These are phyloP conservation scores for Agrochola lychnidis DNA, from an alignment of 2,888 invertebrate genomes.

Conservation along the genomic window DNA sequence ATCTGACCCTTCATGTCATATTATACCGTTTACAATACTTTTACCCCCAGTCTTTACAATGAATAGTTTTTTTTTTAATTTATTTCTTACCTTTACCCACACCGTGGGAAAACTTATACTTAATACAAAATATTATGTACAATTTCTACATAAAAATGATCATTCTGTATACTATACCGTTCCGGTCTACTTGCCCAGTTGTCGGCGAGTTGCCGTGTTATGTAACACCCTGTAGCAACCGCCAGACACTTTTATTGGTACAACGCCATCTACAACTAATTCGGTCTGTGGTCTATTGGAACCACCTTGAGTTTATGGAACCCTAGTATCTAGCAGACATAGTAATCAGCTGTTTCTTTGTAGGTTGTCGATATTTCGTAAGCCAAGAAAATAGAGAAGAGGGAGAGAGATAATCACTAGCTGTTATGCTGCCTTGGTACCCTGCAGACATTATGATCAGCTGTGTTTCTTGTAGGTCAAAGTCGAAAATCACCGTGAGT, in stretches of 20 bases:
- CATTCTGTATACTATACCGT: conserved; percentile 79
- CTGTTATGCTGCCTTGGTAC: conserved; percentile 49
- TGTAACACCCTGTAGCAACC: conserved; percentile 86
- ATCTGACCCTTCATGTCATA: not conserved
- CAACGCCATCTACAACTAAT: conserved; percentile 69
- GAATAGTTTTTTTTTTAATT: not conserved
- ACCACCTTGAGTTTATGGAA: conserved; percentile 37
- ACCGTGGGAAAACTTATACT: conserved; percentile 28
- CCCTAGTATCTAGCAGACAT: conserved; percentile 50
- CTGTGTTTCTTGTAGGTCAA: conserved; percentile 57
- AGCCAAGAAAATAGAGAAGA: not conserved
- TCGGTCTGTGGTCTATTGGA: conserved; percentile 44
- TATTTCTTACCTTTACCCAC: not conserved
- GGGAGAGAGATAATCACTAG: conserved; percentile 5
- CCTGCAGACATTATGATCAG: conserved; percentile 46
- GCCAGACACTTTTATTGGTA: conserved; percentile 72
- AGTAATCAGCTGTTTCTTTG: conserved; percentile 54
- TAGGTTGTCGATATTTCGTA: not conserved
- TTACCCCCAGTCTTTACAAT: no score
- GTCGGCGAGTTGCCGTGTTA: conserved; percentile 78
- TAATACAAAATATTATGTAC: conserved; percentile 8
- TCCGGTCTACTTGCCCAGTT: conserved; percentile 86
- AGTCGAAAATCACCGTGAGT: conserved; percentile 3
- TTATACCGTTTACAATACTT: not conserved
- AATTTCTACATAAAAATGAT: conserved; percentile 58